Evolutionary conservation across 2,113 vertebrate genomes (phyloP).

Genomic region (Rafetus swinhoei): DNA sequence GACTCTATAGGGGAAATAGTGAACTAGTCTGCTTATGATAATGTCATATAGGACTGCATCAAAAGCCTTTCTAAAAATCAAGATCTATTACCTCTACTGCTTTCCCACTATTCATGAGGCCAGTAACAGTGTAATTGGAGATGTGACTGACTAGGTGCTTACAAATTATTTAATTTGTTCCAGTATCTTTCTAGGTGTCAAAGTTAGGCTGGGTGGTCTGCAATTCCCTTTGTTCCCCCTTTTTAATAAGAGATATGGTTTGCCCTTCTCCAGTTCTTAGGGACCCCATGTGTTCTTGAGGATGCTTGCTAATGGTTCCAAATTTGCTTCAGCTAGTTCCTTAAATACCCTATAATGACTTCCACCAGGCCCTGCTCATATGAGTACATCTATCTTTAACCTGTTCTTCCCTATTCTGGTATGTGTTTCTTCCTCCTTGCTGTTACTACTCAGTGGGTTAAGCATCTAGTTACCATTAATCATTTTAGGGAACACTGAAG

Average conservation of each 20-base stretch:
- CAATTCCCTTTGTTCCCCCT: not conserved
- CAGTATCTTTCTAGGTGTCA: not conserved
- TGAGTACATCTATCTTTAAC: not conserved
- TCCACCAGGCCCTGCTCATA: not conserved
- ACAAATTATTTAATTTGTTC: not conserved
- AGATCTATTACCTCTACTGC: not conserved
- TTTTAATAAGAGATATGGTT: not conserved
- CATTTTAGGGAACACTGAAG: not conserved
- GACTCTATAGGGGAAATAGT: slow-evolving; percentile 38
- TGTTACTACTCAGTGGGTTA: not conserved
- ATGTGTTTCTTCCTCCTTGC: not conserved
- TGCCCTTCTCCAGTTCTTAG: not conserved
- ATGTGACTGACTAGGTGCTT: not conserved
- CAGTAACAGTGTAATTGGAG: not conserved
- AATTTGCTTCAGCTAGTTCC: not conserved
- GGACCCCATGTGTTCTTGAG: not conserved
- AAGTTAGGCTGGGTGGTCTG: not conserved
- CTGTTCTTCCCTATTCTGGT: not conserved
- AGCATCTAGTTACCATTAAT: not conserved
- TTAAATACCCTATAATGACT: not conserved
- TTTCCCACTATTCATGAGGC: not conserved
- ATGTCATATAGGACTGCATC: not conserved
- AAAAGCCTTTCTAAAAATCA: not conserved
- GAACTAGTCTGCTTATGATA: not conserved
- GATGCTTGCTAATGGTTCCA: not conserved